Evolutionary conservation across 1,140 invertebrate genomes (phyloP).

Genomic region (Pachypeltis micranthus): DNA sequence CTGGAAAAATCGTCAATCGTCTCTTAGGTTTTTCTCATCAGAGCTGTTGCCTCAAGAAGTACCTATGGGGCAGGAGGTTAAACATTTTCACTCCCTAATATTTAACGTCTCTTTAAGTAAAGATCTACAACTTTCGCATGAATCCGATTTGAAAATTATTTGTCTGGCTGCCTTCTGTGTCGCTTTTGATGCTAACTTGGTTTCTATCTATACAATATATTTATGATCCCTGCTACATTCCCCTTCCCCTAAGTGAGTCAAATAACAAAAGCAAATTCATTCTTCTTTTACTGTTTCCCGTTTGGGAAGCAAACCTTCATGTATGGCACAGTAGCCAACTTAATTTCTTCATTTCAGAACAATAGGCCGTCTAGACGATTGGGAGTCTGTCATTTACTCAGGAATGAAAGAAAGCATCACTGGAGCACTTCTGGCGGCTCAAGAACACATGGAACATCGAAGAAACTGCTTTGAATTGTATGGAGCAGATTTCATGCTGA

Average conservation of each 20-base stretch:
- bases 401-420: conserved; percentile 80
- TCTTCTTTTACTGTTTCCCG: not conserved
- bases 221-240: no score
- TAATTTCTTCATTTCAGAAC: conserved; percentile 30
- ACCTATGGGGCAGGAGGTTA: no score
- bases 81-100: no score
- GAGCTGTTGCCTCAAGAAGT: no score
- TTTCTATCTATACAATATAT: no score
- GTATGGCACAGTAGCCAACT: not conserved
- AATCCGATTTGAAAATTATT: no score
- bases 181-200: no score
- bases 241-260: not conserved
- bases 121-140: no score
- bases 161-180: no score
- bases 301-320: not conserved
- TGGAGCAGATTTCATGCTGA: conserved; percentile 84
- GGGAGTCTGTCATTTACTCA: conserved; percentile 71
- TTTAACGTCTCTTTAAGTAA: no score
- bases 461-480: conserved; percentile 85
- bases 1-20: no score
- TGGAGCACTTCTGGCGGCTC: conserved; percentile 71
- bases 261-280: not conserved
- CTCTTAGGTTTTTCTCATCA: no score
- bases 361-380: conserved; percentile 54
- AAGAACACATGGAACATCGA: conserved; percentile 71